A percentile compares a stretch with the other conserved stretches of the same genome.
phyloP scores from a whole-genome alignment of 1,140 invertebrate species.

The Propsilocerus akamusi region DNA sequence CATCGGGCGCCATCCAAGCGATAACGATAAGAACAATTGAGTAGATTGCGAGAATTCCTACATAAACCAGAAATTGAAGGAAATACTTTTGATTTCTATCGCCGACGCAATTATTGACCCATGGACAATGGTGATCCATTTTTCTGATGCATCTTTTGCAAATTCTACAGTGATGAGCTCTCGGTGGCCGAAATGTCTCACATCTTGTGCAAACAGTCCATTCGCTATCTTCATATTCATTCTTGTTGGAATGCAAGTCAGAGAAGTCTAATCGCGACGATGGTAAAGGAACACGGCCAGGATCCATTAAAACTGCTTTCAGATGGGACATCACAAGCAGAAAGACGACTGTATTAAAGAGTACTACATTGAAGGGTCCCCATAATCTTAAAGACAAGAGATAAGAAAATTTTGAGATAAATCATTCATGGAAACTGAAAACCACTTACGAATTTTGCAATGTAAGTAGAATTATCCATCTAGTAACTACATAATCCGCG shows the following conservation, averaged over 20 bases:
- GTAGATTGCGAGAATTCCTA: conserved; percentile 44
- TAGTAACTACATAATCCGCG: conserved; percentile 76
- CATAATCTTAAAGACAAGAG: conserved; percentile 48
- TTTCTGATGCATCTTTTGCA: conserved; percentile 69
- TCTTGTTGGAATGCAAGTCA: conserved; percentile 49
- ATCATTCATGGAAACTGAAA: background rate
- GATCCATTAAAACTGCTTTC: conserved; percentile 74
- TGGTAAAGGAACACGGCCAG: conserved; percentile 70
- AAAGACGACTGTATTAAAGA: conserved; percentile 67
- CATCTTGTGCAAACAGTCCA: conserved; percentile 77
- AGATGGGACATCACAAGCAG: conserved; percentile 58
- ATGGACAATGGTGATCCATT: conserved; percentile 79
- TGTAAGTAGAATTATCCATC: conserved; percentile 68
- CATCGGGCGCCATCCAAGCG: conserved; percentile 58
- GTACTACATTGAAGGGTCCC: conserved; percentile 63
- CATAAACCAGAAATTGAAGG: conserved; percentile 77
- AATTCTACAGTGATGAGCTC: conserved; percentile 78
- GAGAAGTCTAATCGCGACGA: conserved; percentile 66
- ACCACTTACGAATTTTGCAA: conserved; percentile 54
- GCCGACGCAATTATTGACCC: conserved; percentile 90
- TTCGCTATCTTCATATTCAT: conserved; percentile 38
- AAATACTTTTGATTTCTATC: conserved; percentile 90
- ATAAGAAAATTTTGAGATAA: conserved; percentile 1
- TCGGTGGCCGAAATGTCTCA: conserved; percentile 64
- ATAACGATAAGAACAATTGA: conserved; percentile 48